Evolutionary conservation across 2,797 vertebrate species (phyloP).

Genomic region (Florisuga fusca): DNA sequence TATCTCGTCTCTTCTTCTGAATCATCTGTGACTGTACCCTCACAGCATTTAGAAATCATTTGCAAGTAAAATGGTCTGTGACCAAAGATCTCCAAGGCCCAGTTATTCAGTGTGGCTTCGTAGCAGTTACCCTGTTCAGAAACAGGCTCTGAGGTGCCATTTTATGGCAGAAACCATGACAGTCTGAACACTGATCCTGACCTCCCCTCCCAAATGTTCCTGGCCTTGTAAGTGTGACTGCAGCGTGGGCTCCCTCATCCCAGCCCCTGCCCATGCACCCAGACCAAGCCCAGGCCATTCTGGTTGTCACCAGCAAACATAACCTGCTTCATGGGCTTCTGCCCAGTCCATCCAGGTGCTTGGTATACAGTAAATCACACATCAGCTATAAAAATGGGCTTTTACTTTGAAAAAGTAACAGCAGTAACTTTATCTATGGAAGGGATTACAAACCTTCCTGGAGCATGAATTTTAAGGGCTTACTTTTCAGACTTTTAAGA

Average conservation of each 20-base stretch:
- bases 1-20: background rate
- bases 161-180: background rate
- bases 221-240: background rate
- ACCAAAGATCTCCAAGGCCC: background rate
- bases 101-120: background rate
- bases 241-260: background rate
- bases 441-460: background rate
- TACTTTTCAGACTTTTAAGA: conserved; percentile 3
- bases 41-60: background rate
- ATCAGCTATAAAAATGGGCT: background rate
- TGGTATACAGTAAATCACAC: background rate
- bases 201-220: background rate
- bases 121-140: background rate
- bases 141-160: background rate
- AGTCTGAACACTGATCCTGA: background rate
- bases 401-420: background rate
- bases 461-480: background rate
- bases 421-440: background rate
- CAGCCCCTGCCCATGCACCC: accelerated
- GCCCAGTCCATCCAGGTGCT: background rate
- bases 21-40: background rate
- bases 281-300: background rate
- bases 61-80: background rate
- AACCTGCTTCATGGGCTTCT: background rate
- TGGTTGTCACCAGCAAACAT: background rate